Evolutionary conservation across 2,797 vertebrate genomes (phyloP).

Genomic region (Schizopygopsis malacanthus): DNA sequence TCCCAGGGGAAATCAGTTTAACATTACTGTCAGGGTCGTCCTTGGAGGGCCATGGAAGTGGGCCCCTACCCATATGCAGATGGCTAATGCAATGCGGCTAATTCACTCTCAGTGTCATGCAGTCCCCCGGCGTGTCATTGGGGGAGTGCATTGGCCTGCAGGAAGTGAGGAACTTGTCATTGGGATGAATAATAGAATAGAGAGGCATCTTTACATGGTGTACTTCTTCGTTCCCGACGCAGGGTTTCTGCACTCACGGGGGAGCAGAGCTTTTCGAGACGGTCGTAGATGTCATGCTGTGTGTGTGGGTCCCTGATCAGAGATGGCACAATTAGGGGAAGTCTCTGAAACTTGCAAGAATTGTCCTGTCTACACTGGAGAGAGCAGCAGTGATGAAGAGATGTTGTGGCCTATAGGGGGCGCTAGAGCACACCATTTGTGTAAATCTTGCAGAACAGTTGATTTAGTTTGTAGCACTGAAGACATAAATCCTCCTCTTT

Average conservation of each 20-base stretch:
- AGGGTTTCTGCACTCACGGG: background rate
- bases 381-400: constrained; percentile 60
- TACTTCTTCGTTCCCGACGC: background rate
- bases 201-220: constrained; percentile 67
- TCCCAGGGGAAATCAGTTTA: constrained; percentile 47
- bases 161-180: constrained; percentile 79
- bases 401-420: constrained; percentile 46
- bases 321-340: constrained; percentile 72
- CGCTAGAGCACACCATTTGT: constrained; percentile 58
- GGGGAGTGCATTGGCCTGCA: constrained; percentile 67
- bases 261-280: background rate
- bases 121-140: constrained; percentile 28
- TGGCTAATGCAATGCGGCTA: constrained; percentile 24
- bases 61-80: constrained; percentile 44
- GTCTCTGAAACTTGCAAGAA: constrained; percentile 47
- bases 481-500: constrained; percentile 36
- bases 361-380: background rate
- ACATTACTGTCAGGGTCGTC: constrained; percentile 45
- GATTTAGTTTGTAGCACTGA: constrained; percentile 30
- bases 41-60: constrained; percentile 26
- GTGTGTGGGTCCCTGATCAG: constrained; percentile 65
- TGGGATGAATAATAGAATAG: constrained; percentile 76
- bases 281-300: background rate
- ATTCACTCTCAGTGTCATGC: constrained; percentile 39
- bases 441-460: constrained; percentile 12